Percentiles rank a stretch among this genome's conserved stretches.
Conservation (phyloP, 2,113 vertebrate species). For the Mirza zaza region DNA sequence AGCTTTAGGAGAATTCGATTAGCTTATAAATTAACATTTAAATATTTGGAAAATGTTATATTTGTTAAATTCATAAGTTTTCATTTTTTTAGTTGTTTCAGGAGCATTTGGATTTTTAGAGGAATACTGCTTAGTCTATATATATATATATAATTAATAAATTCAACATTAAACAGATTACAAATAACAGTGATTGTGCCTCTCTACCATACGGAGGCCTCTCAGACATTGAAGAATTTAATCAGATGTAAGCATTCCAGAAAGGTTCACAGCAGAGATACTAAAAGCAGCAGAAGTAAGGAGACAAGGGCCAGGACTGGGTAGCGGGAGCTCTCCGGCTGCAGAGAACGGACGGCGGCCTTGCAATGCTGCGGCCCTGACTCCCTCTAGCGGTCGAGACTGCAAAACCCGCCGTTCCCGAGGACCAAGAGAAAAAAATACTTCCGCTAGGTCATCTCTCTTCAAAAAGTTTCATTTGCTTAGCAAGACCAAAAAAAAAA, state of each 20-base stretch:
- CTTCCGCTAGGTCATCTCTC: neutral
- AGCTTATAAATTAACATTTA: neutral
- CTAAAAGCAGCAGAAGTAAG: neutral
- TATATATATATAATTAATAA: neutral
- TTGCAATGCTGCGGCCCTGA: conserved; percentile 55
- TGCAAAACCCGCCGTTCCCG: neutral
- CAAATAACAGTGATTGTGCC: neutral
- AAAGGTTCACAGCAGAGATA: neutral
- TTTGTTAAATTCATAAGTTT: neutral
- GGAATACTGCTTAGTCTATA: neutral
- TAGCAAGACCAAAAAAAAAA: neutral
- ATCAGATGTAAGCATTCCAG: neutral
- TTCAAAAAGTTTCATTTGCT: neutral
- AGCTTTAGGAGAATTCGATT: neutral
- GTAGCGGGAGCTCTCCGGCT: neutral
- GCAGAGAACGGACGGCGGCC: neutral
- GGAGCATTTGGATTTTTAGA: conserved; percentile 24
- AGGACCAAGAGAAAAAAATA: neutral
- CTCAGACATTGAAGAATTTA: neutral
- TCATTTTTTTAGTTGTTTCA: neutral
- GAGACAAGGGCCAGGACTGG: fast-evolving
- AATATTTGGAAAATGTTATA: neutral
- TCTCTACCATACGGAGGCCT: neutral
- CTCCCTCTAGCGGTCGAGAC: conserved; percentile 79
- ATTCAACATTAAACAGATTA: neutral